Percentiles rank a stretch among this genome's conserved stretches.
Conservation (phyloP, 2,888 invertebrate genomes). For the Macaria liturata region DNA sequence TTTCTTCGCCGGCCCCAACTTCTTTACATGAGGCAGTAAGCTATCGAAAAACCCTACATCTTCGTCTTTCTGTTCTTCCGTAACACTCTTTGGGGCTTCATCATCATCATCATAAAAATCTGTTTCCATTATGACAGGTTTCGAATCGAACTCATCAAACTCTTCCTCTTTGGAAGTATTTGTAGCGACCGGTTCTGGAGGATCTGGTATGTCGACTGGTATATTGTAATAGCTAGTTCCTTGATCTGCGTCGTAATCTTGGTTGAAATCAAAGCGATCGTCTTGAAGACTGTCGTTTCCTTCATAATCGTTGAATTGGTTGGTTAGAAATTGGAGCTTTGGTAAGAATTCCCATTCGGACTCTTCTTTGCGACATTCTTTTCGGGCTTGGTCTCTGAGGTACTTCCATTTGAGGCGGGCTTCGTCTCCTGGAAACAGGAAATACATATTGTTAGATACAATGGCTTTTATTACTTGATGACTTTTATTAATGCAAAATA, state of each 20-base stretch:
- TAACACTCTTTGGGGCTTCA: slow-evolving; percentile 55
- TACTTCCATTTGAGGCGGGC: slow-evolving; percentile 78
- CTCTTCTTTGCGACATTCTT: slow-evolving; percentile 69
- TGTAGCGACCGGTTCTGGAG: slow-evolving; percentile 30
- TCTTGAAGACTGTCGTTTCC: slow-evolving; percentile 56
- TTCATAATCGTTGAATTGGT: slow-evolving; percentile 75
- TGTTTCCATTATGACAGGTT: slow-evolving; percentile 74
- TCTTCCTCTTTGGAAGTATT: slow-evolving; percentile 65
- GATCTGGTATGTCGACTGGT: slow-evolving; percentile 28
- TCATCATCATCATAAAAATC: slow-evolving; percentile 78
- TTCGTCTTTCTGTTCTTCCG: slow-evolving; percentile 62
- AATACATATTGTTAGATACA: no score
- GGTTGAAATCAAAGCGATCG: slow-evolving; percentile 38
- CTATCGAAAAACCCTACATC: slow-evolving; percentile 78
- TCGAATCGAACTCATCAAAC: slow-evolving; percentile 76
- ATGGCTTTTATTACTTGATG: no score
- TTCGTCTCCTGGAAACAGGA: slow-evolving; percentile 65
- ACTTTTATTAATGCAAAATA: no score
- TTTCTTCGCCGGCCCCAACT: slow-evolving; percentile 73
- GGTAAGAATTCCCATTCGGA: slow-evolving; percentile 75
- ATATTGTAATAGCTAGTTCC: slow-evolving; percentile 54
- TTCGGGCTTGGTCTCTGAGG: slow-evolving; percentile 72
- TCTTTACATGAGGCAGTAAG: slow-evolving; percentile 72
- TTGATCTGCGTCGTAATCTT: slow-evolving; percentile 54
- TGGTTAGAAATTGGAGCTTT: slow-evolving; percentile 69